Percentiles rank a stretch among this genome's conserved stretches.
Conservation (phyloP, 2,888 invertebrate genomes). For the Pteria penguin region DNA sequence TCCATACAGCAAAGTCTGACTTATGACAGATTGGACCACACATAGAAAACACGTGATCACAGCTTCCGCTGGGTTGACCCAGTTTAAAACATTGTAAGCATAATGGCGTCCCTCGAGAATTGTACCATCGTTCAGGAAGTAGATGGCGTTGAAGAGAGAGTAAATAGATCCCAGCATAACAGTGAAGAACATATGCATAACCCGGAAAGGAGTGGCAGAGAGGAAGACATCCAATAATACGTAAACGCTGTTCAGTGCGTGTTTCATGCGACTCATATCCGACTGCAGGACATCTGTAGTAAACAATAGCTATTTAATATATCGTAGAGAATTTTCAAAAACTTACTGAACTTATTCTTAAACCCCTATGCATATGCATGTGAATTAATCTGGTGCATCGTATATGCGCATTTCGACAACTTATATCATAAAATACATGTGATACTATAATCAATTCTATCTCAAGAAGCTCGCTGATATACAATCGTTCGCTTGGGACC, state of each 20-base stretch:
- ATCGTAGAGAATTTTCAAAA: too few relatives aligned
- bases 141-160: conserved; percentile 74
- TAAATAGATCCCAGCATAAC: conserved; percentile 72
- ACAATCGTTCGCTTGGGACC: too few relatives aligned
- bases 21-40: conserved; percentile 62
- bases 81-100: conserved; percentile 75
- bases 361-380: too few relatives aligned
- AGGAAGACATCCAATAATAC: conserved; percentile 71
- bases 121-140: conserved; percentile 74
- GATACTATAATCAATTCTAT: too few relatives aligned
- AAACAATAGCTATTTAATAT: not conserved
- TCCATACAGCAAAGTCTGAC: conserved; percentile 64
- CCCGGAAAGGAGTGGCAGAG: conserved; percentile 70
- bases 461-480: too few relatives aligned
- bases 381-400: too few relatives aligned
- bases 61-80: conserved; percentile 72
- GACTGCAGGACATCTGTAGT: conserved; percentile 67
- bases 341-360: too few relatives aligned
- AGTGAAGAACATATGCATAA: conserved; percentile 74
- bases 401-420: too few relatives aligned
- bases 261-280: conserved; percentile 70
- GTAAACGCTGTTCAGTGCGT: conserved; percentile 71
- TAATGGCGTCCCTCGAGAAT: conserved; percentile 70
- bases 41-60: conserved; percentile 72
- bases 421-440: too few relatives aligned